phyloP scores from a whole-genome alignment of 2,113 vertebrate genomes.

The Saccopteryx leptura region DNA sequence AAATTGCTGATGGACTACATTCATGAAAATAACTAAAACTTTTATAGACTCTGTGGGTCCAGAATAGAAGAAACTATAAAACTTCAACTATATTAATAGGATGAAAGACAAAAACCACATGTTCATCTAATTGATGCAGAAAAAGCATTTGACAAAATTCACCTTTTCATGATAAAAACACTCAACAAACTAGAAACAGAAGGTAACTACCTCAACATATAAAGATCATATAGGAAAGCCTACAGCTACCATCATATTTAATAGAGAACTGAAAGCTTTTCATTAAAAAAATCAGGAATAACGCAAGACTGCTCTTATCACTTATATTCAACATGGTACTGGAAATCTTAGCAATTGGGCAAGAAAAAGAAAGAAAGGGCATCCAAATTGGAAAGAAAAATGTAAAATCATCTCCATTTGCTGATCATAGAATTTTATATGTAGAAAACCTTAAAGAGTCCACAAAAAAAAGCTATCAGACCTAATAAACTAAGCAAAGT shows the following conservation, averaged over 20 bases:
- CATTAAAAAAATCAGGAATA: not conserved
- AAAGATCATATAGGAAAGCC: not conserved
- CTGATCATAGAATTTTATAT: not conserved
- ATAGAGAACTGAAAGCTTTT: not conserved
- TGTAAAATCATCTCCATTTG: not conserved
- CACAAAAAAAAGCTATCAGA: not conserved
- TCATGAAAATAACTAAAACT: slow-evolving; percentile 22
- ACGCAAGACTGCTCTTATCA: not conserved
- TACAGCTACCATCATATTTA: not conserved
- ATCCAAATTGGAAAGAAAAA: not conserved
- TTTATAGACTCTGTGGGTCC: not conserved
- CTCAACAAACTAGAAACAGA: not conserved
- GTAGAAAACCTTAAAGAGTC: not conserved
- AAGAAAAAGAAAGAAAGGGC: not conserved
- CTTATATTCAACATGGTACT: not conserved
- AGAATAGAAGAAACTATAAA: slow-evolving; percentile 23
- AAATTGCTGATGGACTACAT: not conserved
- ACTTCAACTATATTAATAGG: slow-evolving; percentile 5
- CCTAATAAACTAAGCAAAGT: not conserved
- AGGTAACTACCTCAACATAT: not conserved
- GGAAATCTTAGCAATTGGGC: not conserved
- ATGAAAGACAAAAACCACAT: not conserved
- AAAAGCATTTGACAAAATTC: not conserved
- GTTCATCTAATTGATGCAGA: not conserved
- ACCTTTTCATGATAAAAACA: not conserved